phyloP scores from a whole-genome alignment of 2,888 invertebrate species.

The Ophion ventricosus region DNA sequence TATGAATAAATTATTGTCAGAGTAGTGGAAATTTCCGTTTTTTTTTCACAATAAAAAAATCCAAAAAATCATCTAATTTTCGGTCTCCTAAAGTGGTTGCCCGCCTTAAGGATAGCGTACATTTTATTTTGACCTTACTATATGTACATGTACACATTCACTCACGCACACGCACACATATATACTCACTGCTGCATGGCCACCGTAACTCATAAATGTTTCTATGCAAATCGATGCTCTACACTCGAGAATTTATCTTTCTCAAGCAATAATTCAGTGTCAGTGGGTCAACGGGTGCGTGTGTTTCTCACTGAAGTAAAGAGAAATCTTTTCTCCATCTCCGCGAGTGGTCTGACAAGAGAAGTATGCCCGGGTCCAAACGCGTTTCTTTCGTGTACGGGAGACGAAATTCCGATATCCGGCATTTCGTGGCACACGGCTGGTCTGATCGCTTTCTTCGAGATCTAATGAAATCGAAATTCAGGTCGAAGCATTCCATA shows the following conservation, averaged over 20 bases:
- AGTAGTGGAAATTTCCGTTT: too few relatives aligned
- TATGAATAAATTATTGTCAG: too few relatives aligned
- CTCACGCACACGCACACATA: background rate
- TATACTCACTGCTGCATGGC: background rate
- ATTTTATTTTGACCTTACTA: background rate
- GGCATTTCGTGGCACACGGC: slow-evolving; percentile 10
- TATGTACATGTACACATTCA: background rate
- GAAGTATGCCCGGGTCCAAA: slow-evolving; percentile 53
- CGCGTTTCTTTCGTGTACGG: slow-evolving; percentile 54
- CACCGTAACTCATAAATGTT: slow-evolving; percentile 44
- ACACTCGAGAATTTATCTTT: slow-evolving; percentile 56
- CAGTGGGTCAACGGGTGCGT: slow-evolving; percentile 81
- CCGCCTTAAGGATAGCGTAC: background rate
- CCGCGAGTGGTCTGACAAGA: slow-evolving; percentile 22
- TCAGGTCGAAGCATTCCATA: background rate
- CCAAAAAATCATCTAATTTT: too few relatives aligned
- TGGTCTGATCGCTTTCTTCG: background rate
- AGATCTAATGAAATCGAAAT: slow-evolving; percentile 12
- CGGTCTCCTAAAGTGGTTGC: too few relatives aligned
- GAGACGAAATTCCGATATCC: slow-evolving; percentile 42
- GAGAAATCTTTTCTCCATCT: slow-evolving; percentile 74
- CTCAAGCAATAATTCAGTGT: slow-evolving; percentile 79
- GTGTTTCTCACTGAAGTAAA: slow-evolving; percentile 56
- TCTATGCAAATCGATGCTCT: slow-evolving; percentile 60
- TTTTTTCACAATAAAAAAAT: too few relatives aligned